Evolutionary conservation across 2,113 vertebrate genomes (phyloP).

Genomic region (Triplophysa dalaica): DNA sequence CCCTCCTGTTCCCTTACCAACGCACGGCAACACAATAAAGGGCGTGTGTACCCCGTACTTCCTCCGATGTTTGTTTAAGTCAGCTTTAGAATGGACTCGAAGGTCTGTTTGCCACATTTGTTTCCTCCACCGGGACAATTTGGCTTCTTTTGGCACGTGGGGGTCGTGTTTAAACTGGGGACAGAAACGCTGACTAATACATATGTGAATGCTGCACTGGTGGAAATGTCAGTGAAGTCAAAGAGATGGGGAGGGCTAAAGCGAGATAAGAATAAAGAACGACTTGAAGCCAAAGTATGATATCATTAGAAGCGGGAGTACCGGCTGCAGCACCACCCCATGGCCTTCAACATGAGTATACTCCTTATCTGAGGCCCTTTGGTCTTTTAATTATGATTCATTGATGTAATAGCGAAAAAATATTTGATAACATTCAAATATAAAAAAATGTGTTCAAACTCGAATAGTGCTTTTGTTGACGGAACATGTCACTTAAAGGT

Average conservation of each 20-base stretch:
- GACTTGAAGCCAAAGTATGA: constrained; percentile 58
- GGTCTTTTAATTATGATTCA: constrained; percentile 14
- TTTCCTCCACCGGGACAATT: constrained; percentile 67
- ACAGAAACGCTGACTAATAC: constrained; percentile 60
- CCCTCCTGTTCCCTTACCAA: constrained; percentile 39
- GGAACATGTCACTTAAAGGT: no score
- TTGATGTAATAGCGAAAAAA: neutral
- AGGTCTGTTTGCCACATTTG: constrained; percentile 66
- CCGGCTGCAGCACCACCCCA: constrained; percentile 2
- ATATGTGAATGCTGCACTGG: constrained; percentile 20
- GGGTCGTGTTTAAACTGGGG: neutral
- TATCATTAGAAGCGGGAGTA: constrained; percentile 44
- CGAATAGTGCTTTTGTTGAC: neutral
- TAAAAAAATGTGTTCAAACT: no score
- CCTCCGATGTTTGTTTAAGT: constrained; percentile 75
- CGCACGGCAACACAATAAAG: constrained; percentile 70
- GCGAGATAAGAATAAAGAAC: constrained; percentile 67
- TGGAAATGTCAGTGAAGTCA: constrained; percentile 55
- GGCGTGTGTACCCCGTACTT: constrained; percentile 73
- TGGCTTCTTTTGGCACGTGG: constrained; percentile 52
- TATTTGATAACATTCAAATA: neutral
- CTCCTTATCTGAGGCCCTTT: constrained; percentile 26
- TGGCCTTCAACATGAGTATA: neutral
- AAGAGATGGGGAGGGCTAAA: constrained; percentile 44
- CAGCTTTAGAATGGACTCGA: constrained; percentile 71